Evolutionary conservation across 2,113 vertebrate species (phyloP), one percentile per base, ranked within the genome.

Genomic region (Serinus canaria): DNA sequence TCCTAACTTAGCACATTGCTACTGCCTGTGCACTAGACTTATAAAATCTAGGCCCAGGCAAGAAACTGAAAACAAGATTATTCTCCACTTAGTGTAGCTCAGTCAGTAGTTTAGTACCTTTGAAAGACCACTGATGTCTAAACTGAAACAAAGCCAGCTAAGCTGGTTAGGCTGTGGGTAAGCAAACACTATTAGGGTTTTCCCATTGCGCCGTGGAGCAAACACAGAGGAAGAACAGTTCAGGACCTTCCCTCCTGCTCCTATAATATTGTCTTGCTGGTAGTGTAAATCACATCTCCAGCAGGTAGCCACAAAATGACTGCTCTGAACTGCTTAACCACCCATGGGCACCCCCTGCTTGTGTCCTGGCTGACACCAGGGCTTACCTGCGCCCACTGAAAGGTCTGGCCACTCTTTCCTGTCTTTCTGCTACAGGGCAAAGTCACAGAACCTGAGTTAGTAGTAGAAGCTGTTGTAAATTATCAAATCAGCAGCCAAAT

Each of bases 331-430:
- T 12, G 25, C 19, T 18, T 43, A 50, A 30, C 35, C 19, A 77
- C 21, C 4, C 35, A 47, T 0, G 0, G 31, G 33, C 35, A 76
- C 3, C 14, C 13, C 4, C 28, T 6, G 17, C 5, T 50, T 64
- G 14, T 55, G 49, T 30, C 15, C 37, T 30, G 46, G 16, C 53
- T 68, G 25, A n/a, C 35, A 84, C 28, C 44, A 86, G 25, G 28
- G 3, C 7, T 20, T 27, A 39, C 21, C 18, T 56, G 21, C 8
- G 39, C 2, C 28, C 13, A 18, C 2, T 6, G 15, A 47, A 78
- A 56, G 18, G 46, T 53, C 15, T 82, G 55, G 27, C 12, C 6
- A 6, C 46, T 56, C 13, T 53, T 5, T 56, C 37, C 16, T 31
- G 13, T 15, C 20, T 52, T 82, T 88, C 39, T 94, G 24, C 23